Base-by-base conservation (phyloP, 2,888 invertebrate species). In the Trilocha varians region DNA sequence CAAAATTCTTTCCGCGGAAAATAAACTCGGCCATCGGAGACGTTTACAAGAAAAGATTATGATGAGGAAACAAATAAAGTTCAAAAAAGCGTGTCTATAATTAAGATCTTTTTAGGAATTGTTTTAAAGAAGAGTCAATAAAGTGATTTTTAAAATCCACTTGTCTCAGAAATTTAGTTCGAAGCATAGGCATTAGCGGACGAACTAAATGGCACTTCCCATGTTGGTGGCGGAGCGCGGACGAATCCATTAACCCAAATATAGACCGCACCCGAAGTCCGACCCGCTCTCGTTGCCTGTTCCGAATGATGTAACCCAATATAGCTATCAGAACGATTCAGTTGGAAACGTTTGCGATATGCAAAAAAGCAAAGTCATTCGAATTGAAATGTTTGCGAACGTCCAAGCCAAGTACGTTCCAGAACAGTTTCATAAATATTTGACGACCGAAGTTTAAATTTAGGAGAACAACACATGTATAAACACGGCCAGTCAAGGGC, bases 231-330 rank as follows among this genome's bases (percentile, higher is more conserved):
- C 74, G 62, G 65, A 59, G 70, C 65, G 73, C 82, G 85, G 85
- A 84, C 82, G 83, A 79, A 80, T 78, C 84, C 74, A 85, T 84
- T 85, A 83, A 84, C 85, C 85, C 82, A 84, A 82, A 85, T 84
- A 80, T 79, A 84, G 77, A 77, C 82, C 83, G 65, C 82, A 71
- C 80, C 82, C 77, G 74, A 66, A 63, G 61, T 59, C 51, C 51
- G 47, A 58, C 66, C 71, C 64, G 69, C 76, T 67, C 67, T 17
- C 17, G 36, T 36, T 32, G 14, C 32, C 14, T 32, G 32, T 15
- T 33, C 17, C 14, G 14, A 36, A 39, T 39, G 39, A 39, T 39
- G 33, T 36, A 33, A 43, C 36, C 34, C 36, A 39, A 39, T 16
- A n/a, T 39, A 14, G 39, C 34, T 33, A 13, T 18, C 36, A 15